Evolutionary conservation across 2,888 invertebrate genomes (phyloP).

Genomic region (Eupsilia transversa): DNA sequence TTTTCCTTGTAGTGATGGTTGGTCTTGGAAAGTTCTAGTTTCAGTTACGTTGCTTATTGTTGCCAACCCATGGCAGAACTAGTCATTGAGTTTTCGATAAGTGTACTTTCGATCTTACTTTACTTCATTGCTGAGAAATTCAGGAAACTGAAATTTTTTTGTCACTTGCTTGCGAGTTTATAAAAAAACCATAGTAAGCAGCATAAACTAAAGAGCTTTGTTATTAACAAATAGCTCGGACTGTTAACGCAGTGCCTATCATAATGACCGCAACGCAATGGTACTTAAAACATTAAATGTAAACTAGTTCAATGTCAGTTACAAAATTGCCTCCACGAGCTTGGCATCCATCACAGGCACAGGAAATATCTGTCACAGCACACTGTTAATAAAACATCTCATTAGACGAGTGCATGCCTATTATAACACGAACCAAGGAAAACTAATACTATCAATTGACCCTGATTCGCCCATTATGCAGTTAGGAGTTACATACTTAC

Average conservation of each 20-base stretch:
- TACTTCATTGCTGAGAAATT: not conserved
- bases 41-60: not conserved
- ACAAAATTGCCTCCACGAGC: slow-evolving; percentile 2
- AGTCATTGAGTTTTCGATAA: not conserved
- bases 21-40: not conserved
- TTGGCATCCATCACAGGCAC: not conserved
- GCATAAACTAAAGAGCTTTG: not conserved
- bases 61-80: not conserved
- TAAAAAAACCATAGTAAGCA: not conserved
- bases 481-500: not conserved
- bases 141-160: not conserved
- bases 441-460: slow-evolving; percentile 2
- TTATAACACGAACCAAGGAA: not conserved
- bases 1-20: not conserved
- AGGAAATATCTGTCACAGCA: slow-evolving; percentile 9
- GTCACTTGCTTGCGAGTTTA: not conserved
- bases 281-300: not conserved
- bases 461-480: not conserved
- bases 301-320: not conserved
- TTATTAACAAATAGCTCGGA: not conserved
- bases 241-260: not conserved
- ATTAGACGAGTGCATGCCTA: not conserved
- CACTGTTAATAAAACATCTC: not conserved
- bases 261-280: not conserved
- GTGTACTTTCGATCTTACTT: not conserved